Base-by-base conservation (phyloP, 35 echinoderm and acorn worm genomes). In the Heliocidaris tuberculata region DNA sequence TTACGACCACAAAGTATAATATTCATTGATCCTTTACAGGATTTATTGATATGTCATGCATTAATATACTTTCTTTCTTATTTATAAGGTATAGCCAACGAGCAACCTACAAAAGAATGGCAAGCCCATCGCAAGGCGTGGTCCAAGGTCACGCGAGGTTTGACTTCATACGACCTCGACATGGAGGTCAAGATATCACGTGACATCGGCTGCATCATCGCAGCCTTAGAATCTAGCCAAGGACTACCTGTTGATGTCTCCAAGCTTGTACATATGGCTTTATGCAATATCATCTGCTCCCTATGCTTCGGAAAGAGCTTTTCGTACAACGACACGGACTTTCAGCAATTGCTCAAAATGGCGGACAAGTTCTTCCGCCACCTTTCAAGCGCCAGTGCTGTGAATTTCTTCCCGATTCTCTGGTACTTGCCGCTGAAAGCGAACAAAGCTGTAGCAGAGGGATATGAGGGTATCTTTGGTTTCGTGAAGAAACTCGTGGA, bases 231-330 rank as follows among this genome's bases (percentile, higher is more conserved):
- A 10, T 31, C 90, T 7, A 85, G 93, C 48, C 24, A 88, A 32
- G 96, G 93, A 19, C 52, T 31, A 15, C 94, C 97, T 29, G 32
- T 97, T 15, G 95, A 97, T 60, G 94, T 95, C 30, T 87, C 95
- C 17, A 90, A 89, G 30, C 30, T 88, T 47, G 96, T 98, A 35
- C 96, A 97, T 52, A 85, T 96, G 9, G 94, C 96, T 17, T 94
- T 98, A 93, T 96, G 96, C 47, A 98, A 98, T 49, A 94, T 98
- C 7, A 98, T 98, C 54, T 98, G 95, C 47, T 96, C 93, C 21
- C 86, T 98, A 30, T 97, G 96, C 89, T 98, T 98, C 59, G 97
- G 97, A 27, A 94, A 97, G 94, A 94, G 97, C 11, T 98, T 91
- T 59, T 17, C 85, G 9, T 85, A 94, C 60, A 88, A 92, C 12